Percentiles rank a stretch among this genome's conserved stretches.
These are phyloP conservation scores for Falco concolor DNA, from an alignment of 2,797 vertebrate species.

Conservation along the genomic window DNA sequence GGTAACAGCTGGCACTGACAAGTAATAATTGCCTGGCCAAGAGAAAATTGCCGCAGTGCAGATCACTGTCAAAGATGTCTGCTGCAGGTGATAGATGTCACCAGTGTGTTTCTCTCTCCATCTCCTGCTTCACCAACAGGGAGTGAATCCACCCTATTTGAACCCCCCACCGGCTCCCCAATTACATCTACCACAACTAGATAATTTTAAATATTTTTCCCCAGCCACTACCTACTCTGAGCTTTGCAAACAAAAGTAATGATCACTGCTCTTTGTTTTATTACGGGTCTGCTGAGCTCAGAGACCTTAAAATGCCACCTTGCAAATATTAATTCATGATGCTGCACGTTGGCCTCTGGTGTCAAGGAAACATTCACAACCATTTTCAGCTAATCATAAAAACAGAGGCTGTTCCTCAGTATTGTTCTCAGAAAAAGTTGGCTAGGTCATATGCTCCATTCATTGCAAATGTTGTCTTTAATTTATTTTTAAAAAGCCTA, in stretches of 20 bases:
- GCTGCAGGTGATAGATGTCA: conserved; percentile 26
- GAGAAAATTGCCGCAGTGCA: not conserved
- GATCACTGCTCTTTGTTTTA: not conserved
- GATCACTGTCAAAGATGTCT: conserved; percentile 24
- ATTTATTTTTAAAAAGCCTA: conserved; percentile 18
- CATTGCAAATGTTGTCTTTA: not conserved
- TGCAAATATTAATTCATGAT: conserved; percentile 46
- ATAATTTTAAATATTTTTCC: conserved; percentile 28
- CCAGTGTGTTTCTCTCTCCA: not conserved
- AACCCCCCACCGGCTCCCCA: not conserved
- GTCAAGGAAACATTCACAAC: not conserved
- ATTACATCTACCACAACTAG: not conserved
- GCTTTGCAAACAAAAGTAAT: conserved; percentile 41
- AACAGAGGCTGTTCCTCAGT: not conserved
- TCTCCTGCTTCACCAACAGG: not conserved
- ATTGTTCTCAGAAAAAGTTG: not conserved
- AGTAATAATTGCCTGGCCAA: not conserved
- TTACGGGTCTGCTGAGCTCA: conserved; percentile 7
- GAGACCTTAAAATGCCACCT: conserved; percentile 40
- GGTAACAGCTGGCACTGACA: conserved; percentile 12
- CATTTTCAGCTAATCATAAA: conserved; percentile 23
- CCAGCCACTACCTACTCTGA: not conserved
- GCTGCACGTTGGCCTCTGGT: not conserved
- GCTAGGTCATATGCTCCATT: not conserved
- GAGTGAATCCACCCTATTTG: not conserved